phyloP scores from a whole-genome alignment of 2,888 invertebrate genomes.

The Rhamphomyia laevipes region DNA sequence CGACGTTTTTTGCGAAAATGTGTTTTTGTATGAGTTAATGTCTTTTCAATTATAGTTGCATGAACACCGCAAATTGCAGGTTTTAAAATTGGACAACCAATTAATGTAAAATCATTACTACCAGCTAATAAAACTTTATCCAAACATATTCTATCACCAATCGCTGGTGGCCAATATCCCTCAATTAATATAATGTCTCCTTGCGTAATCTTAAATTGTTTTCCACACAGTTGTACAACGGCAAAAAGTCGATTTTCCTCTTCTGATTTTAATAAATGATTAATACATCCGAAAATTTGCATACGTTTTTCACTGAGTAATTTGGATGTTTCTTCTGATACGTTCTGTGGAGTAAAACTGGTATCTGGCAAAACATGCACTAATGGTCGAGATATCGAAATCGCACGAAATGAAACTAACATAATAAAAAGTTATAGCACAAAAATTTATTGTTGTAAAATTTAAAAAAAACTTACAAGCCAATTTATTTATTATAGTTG shows the following conservation, averaged over 20 bases:
- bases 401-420: too few species aligned
- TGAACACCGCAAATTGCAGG: slow-evolving; percentile 59
- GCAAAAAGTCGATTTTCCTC: slow-evolving; percentile 49
- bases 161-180: slow-evolving; percentile 72
- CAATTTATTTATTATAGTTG: too few species aligned
- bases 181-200: slow-evolving; percentile 76
- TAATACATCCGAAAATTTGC: too few species aligned
- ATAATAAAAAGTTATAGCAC: too few species aligned
- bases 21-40: slow-evolving; percentile 66
- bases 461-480: too few species aligned
- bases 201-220: slow-evolving; percentile 73
- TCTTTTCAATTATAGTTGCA: slow-evolving; percentile 76
- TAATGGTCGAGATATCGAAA: too few species aligned
- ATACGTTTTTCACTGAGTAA: too few species aligned
- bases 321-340: too few species aligned
- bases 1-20: slow-evolving; percentile 63
- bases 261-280: neutral
- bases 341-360: too few species aligned
- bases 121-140: slow-evolving; percentile 78
- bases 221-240: slow-evolving; percentile 66
- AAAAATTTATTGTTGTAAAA: too few species aligned
- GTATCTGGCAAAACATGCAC: too few species aligned
- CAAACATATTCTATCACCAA: slow-evolving; percentile 64
- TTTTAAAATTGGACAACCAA: slow-evolving; percentile 69
- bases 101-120: slow-evolving; percentile 63